phyloP scores from a whole-genome alignment of 2,113 vertebrate species.

The Oplegnathus fasciatus region DNA sequence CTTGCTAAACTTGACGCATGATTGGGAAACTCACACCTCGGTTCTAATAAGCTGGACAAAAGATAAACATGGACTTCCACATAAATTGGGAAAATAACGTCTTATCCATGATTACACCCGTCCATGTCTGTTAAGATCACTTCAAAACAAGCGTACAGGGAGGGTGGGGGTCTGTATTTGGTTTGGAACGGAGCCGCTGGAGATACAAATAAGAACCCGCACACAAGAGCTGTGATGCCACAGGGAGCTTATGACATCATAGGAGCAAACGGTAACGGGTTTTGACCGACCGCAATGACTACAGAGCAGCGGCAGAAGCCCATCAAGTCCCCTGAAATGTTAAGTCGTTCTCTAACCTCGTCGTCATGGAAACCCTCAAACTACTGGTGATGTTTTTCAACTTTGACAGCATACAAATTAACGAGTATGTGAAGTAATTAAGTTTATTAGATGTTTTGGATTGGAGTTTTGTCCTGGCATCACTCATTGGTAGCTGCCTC shows the following conservation, averaged over 20 bases:
- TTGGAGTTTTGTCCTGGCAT: constrained; percentile 46
- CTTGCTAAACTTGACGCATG: constrained; percentile 28
- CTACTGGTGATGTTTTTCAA: constrained; percentile 5
- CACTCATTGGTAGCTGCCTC: constrained; percentile 77
- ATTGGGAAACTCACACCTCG: constrained; percentile 18
- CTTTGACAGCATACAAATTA: constrained; percentile 31
- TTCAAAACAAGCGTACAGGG: neutral
- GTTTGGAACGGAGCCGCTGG: constrained; percentile 67
- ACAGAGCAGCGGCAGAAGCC: constrained; percentile 60
- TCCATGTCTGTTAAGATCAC: constrained; percentile 19
- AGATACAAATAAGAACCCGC: constrained; percentile 49
- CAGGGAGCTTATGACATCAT: constrained; percentile 32
- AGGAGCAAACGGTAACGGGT: constrained; percentile 27
- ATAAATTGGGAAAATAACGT: constrained; percentile 61
- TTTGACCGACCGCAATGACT: constrained; percentile 29
- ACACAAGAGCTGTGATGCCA: constrained; percentile 46
- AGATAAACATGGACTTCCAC: constrained; percentile 64
- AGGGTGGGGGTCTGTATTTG: constrained; percentile 44
- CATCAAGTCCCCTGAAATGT: constrained; percentile 57
- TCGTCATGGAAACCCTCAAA: constrained; percentile 35
- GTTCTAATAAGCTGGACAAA: constrained; percentile 26
- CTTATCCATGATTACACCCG: constrained; percentile 37
- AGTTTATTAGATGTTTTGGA: constrained; percentile 13
- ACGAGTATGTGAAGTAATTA: neutral
- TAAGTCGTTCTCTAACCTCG: constrained; percentile 38